Evolutionary conservation across 2,888 invertebrate species (phyloP), one percentile per base, ranked within the genome.

Genomic region (Chironomus riparius): DNA sequence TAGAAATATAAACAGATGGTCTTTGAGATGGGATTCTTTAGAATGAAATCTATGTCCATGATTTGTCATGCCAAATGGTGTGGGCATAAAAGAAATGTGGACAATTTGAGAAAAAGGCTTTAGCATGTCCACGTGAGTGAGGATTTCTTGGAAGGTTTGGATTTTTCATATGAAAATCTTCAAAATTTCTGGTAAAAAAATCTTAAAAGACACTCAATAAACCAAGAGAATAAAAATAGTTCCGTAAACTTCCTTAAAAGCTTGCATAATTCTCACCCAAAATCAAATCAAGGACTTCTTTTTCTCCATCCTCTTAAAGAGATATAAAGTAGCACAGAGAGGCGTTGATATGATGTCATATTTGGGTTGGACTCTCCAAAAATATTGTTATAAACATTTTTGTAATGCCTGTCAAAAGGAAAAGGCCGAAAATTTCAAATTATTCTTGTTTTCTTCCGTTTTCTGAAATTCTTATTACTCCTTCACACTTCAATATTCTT

Each of bases 341-440:
- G 56, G 71, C 71, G 71, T 56, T 71, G 71, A 71, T 71, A 71
- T 28, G 7, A 56, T 71, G 71, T 71, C 71, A 71, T 71, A 71
- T 71, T 71, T 71, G 22, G 71, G 50, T 21, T 71, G 21, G 15
- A 10, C 24, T 65, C 15, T 21, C 12, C 47, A 47, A 70, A 18
- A 48, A 48, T 48, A 21, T 47, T 21, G 65, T 24, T 21, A 65
- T 65, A 65, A 21, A 65, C 38, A 38, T 38, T 65, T 71, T 28
- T 71, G 71, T 50, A 50, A 71, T 56, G 70, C 70, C 15, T 47
- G 71, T 71, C 71, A 71, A 71, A 50, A 48, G 4, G n/a, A 69
- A 38, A 38, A 38, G 38, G 7, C 38, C 38, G 38, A 38, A 38
- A 38, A 21, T 22, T 24, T 24, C 13, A 24, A 68, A 24, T 15